Evolutionary conservation across 2,888 invertebrate species (phyloP), one percentile per base, ranked within the genome.

Genomic region (Pseudococcus longispinus): DNA sequence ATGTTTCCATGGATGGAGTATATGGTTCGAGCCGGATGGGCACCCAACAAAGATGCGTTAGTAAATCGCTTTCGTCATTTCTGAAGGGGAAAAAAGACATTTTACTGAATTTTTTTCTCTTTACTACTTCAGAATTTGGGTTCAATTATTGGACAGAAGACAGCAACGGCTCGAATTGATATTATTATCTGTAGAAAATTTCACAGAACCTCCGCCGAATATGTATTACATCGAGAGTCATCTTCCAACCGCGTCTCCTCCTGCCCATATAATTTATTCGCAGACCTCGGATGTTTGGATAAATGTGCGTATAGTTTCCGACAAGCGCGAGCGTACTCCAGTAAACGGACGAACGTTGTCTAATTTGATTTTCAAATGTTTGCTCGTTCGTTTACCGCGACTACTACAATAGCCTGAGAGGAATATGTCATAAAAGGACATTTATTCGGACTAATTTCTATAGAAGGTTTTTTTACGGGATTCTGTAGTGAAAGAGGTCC

Each of bases 1-100:
- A 93, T 96, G 88, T 97, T 97, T 90, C 96, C 97, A 0, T 97
- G 97, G 96, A 94, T 96, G 92, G 99, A 99, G 90, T 99, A 99
- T 91, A 92, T 99, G 88, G 96, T 98, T 0, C 92, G 99, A 89
- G 96, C 96, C 18, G 98, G 98, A 0, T 99, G 99, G 98, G 96
- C 96, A 0, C 96, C 97, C 0, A 95, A 97, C 90, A 96, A 96
- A 42, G 93, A 95, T 90, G 95, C 94, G 98, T 98, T 91, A 94
- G 95, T 93, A 13, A 60, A 29, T 83, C 4, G n/a, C n/a, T 42
- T 83, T 15, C 15, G 9, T 46, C 9, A n/a, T 46, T 46, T 46
- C 13, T 15, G 44, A 3, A 3, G 9, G 5, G 0, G 51, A 51
- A n/a, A 51, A 2, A 51, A n/a, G 4, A 51, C n/a, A 15, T 46